Base-by-base conservation (phyloP, 1,140 invertebrate genomes). In the Leguminivora glycinivorella region DNA sequence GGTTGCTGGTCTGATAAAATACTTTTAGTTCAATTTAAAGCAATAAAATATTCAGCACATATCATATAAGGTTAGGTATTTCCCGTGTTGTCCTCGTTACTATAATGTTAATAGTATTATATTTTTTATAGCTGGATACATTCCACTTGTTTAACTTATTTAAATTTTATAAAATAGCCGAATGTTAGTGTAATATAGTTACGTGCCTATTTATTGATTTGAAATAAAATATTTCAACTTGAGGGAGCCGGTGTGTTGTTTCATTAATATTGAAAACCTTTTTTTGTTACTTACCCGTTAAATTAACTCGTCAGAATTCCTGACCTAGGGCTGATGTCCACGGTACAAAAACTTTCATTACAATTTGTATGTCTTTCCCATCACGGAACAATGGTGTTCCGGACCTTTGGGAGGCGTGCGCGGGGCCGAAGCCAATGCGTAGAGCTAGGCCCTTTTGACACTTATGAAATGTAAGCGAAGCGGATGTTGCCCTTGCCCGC, bases 161-260 rank as follows among this genome's bases (percentile, higher is more conserved):
- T 17, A 34, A 63, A 31, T 63, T 63, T 58, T 63, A 63, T 29
- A 17, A 63, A 63, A 34, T 63, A 63, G 58, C 58, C 58, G 58
- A 63, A 34, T 60, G 56, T 63, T 63, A 63, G 58, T 63, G 25
- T 63, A 63, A 63, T 63, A 29, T 63, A 63, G 58, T 29, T 63
- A 63, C 22, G 58, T 34, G 58, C 58, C 58, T 63, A 63, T 63
- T 63, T 63, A 63, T 63, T 63, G 58, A 29, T 63, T 63, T 63
- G 4, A 63, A 63, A 63, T 63, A 63, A 63, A 63, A 63, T 63
- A 34, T 22, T 52, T 52, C 19, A 52, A 52, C 47, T 52, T 52
- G 47, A 52, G 4, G 47, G 47, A 52, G 19, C 9, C 19, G 10
- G n/a, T n/a, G n/a, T n/a, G n/a, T n/a, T 52, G 40, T 43, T 43